A percentile compares a stretch with the other conserved stretches of the same genome.
These are phyloP conservation scores for Papilio protenor DNA, from an alignment of 2,888 invertebrate species.

Conservation along the genomic window DNA sequence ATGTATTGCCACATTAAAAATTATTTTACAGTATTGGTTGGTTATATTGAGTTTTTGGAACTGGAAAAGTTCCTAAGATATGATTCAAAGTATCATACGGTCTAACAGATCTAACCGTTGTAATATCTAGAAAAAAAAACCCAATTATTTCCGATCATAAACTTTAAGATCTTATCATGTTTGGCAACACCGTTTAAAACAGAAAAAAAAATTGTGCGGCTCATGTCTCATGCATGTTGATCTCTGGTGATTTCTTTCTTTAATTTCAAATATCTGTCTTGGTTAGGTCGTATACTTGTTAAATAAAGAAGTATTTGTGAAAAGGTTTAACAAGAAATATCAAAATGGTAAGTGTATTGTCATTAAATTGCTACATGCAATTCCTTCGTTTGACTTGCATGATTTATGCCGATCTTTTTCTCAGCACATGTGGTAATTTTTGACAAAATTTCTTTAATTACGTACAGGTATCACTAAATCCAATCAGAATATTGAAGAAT, in stretches of 20 bases:
- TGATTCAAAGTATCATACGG: not conserved
- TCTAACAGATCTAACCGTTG: not conserved
- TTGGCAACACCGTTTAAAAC: slow-evolving; percentile 9
- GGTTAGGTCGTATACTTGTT: slow-evolving; percentile 34
- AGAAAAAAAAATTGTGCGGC: slow-evolving; percentile 3
- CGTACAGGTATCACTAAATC: slow-evolving; percentile 92
- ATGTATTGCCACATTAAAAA: not conserved
- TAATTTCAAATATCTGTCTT: slow-evolving; percentile 19
- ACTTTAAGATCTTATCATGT: not conserved
- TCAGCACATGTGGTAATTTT: slow-evolving; percentile 64
- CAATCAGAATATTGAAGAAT: slow-evolving; percentile 96
- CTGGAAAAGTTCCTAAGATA: too few species aligned
- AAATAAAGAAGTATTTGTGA: slow-evolving; percentile 14
- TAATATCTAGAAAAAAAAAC: not conserved
- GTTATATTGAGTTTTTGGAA: not conserved
- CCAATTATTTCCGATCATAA: not conserved
- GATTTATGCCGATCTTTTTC: slow-evolving; percentile 21
- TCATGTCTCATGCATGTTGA: slow-evolving; percentile 18
- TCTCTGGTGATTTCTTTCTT: slow-evolving; percentile 19
- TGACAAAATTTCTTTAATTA: slow-evolving; percentile 44
- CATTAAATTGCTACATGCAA: not conserved
- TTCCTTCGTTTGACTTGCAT: not conserved
- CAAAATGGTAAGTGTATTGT: slow-evolving; percentile 40
- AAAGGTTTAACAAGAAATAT: not conserved
- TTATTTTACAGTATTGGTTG: not conserved